phyloP scores from a whole-genome alignment of 2,888 invertebrate genomes.

The Daptonema setosum region DNA sequence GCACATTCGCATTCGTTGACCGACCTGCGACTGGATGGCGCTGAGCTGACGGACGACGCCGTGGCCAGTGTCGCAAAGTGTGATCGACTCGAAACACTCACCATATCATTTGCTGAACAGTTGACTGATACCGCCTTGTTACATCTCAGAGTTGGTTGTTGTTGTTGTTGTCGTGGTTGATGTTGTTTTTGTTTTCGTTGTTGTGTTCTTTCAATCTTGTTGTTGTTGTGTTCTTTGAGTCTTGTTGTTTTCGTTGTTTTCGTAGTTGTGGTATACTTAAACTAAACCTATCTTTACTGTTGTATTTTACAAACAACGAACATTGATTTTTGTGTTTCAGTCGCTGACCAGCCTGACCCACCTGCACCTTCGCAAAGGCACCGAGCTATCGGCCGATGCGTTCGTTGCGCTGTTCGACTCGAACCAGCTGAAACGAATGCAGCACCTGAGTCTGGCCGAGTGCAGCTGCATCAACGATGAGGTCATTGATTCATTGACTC shows the following conservation, averaged over 20 bases:
- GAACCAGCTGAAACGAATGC: not conserved
- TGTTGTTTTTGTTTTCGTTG: too few species aligned
- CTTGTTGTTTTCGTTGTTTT: too few species aligned
- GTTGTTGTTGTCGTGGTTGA: too few species aligned
- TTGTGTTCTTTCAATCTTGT: too few species aligned
- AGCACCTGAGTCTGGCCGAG: constrained; percentile 1
- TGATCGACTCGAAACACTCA: not conserved
- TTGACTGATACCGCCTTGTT: not conserved
- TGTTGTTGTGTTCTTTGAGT: too few species aligned
- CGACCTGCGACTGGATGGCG: not conserved
- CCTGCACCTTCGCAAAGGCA: constrained; percentile 4
- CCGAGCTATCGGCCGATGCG: not conserved
- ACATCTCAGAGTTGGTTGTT: not conserved
- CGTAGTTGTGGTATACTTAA: too few species aligned
- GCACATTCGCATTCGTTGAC: not conserved
- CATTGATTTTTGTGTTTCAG: not conserved
- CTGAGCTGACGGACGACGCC: constrained; percentile 1
- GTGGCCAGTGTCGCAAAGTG: not conserved
- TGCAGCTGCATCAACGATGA: constrained; percentile 1
- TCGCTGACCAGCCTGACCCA: not conserved
- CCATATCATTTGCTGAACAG: not conserved
- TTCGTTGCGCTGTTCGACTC: not conserved
- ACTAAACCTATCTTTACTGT: too few species aligned
- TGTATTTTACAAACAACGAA: too few species aligned
- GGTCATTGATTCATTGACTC: not conserved